Evolutionary conservation across 2,888 invertebrate species (phyloP), one percentile per base, ranked within the genome.

Genomic region (Macrophya alboannulata): DNA sequence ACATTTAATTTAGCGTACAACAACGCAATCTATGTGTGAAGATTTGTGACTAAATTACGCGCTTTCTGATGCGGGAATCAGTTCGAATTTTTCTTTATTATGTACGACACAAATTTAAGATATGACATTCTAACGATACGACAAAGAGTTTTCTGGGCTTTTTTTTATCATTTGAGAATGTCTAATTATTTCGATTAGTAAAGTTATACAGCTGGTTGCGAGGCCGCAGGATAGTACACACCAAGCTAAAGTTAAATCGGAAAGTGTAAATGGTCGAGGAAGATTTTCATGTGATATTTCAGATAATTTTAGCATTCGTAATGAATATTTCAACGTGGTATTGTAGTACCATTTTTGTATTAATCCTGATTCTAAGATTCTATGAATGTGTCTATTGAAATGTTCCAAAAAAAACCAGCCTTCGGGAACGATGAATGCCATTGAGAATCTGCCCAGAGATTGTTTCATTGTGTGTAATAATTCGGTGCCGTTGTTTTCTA

Each of bases 161-260:
- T 62, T 31, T 31, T 62, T 62, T 10, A 25, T 10, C 2, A 62
- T n/a, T 43, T 43, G 43, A 43, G 17, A 72, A 40, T 72, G 9
- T n/a, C 76, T 25, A 51, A 15, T 25, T 48, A 76, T 15, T 45
- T 76, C 76, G 12, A 76, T 25, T 8, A 48, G 48, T 21, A 76
- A 48, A 25, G 76, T 48, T 25, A 76, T 17, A 8, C 10, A 76
- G 48, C 76, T 76, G 0, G 9, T 48, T 48, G 25, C 15, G 48
- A 76, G 45, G 25, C 76, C 76, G 21, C 25, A 0, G 25, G 76
- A 15, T 48, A 45, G 31, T 45, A 48, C 21, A 21, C 21, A 76
- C 76, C 76, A 76, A n/a, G 76, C 45, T 48, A 76, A 43, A 37
- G 21, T 21, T n/a, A 76, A 76, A 51, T 76, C 76, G 10, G 48